Evolutionary conservation across 2,888 invertebrate species (phyloP).

Genomic region (Pseudococcus jackbeardsleyi): DNA sequence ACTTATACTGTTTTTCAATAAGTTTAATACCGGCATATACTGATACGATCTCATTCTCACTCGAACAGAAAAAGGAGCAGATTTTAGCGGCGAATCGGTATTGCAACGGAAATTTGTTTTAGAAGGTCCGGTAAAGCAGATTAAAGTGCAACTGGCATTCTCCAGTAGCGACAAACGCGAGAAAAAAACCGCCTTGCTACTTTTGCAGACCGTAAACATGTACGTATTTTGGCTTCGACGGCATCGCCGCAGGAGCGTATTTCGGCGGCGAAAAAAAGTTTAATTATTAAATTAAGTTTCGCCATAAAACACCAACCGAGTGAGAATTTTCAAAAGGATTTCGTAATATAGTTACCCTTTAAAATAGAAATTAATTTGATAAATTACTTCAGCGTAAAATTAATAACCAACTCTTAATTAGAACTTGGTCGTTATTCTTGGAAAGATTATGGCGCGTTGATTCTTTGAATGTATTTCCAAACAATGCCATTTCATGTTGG

Average conservation of each 20-base stretch:
- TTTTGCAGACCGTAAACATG: conserved; percentile 88
- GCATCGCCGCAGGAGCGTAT: neutral
- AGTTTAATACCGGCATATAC: neutral
- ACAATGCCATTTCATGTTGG: conserved; percentile 31
- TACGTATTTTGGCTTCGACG: conserved; percentile 70
- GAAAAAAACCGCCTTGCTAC: conserved; percentile 82
- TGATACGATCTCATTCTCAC: conserved; percentile 19
- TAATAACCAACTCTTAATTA: conserved; percentile 47
- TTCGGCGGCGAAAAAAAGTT: conserved; percentile 20
- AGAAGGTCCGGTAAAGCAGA: conserved; percentile 79
- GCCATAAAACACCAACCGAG: conserved; percentile 34
- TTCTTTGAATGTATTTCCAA: conserved; percentile 31
- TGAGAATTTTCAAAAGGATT: conserved; percentile 47
- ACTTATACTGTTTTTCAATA: too few species aligned
- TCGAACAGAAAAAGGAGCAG: conserved; percentile 83
- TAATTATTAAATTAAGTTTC: conserved; percentile 39
- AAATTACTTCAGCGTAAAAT: conserved; percentile 42
- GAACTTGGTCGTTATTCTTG: conserved; percentile 36
- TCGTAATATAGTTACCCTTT: conserved; percentile 31
- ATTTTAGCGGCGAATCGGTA: conserved; percentile 89
- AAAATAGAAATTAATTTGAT: conserved; percentile 35
- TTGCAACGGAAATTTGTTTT: conserved; percentile 83
- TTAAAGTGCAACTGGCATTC: conserved; percentile 88
- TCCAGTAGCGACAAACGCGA: conserved; percentile 85
- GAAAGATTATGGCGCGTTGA: conserved; percentile 15